Evolutionary conservation across 2,797 vertebrate species (phyloP).

Genomic region (Anableps anableps): DNA sequence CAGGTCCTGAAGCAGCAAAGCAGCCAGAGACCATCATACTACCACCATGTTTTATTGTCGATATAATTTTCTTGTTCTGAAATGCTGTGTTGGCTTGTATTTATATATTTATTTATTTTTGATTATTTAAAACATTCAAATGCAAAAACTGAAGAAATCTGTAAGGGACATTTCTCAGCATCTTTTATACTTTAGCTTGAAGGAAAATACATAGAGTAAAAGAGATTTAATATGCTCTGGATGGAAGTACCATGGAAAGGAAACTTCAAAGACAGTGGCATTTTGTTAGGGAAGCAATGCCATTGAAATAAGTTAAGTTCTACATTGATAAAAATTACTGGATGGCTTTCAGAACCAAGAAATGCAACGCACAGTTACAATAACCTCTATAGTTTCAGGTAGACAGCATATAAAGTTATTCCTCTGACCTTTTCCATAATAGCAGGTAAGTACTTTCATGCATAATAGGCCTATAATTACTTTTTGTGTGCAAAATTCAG

Average conservation of each 20-base stretch:
- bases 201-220: slow-evolving; percentile 16
- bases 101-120: neutral
- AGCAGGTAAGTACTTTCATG: slow-evolving; percentile 66
- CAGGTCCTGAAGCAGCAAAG: neutral
- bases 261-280: neutral
- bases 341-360: slow-evolving; percentile 44
- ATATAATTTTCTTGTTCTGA: neutral
- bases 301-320: slow-evolving; percentile 39
- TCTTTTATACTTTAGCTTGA: slow-evolving; percentile 3
- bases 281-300: slow-evolving; percentile 28
- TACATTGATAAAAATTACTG: slow-evolving; percentile 33
- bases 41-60: neutral
- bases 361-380: slow-evolving; percentile 44
- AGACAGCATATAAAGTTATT: slow-evolving; percentile 52
- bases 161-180: neutral
- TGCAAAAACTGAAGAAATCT: neutral
- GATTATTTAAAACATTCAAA: neutral
- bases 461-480: slow-evolving; percentile 70
- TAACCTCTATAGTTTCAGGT: slow-evolving; percentile 48
- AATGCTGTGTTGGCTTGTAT: neutral
- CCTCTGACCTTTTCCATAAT: slow-evolving; percentile 68
- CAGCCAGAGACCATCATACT: neutral
- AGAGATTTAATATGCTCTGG: slow-evolving; percentile 1
- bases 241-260: neutral
- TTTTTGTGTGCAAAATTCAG: slow-evolving; percentile 64